Percentiles rank a stretch among this genome's conserved stretches.
Conservation (phyloP, 1,140 invertebrate species). For the Drosophila watanabei region DNA sequence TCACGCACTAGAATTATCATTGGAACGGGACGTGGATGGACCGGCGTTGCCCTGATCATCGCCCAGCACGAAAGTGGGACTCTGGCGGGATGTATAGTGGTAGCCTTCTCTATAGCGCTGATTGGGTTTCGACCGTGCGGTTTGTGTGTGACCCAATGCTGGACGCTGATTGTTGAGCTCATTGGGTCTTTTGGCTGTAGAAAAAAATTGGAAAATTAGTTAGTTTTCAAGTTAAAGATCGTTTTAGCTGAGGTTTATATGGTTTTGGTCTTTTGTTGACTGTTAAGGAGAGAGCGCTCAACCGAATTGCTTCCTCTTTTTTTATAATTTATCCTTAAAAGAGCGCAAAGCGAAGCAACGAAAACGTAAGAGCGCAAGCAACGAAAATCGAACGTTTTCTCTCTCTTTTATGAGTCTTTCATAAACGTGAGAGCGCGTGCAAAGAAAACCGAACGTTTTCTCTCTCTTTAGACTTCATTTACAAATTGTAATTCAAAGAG, state of each 20-base stretch:
- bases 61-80: constrained; percentile 85
- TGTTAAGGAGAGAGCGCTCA: not conserved
- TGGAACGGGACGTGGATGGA: constrained; percentile 86
- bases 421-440: no score
- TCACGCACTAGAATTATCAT: constrained; percentile 86
- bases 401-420: no score
- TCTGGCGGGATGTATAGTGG: constrained; percentile 86
- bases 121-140: constrained; percentile 84
- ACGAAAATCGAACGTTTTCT: no score
- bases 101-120: constrained; percentile 85
- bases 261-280: not conserved
- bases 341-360: no score
- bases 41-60: constrained; percentile 79
- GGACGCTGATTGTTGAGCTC: constrained; percentile 85
- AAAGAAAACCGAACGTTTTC: no score
- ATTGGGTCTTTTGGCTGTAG: constrained; percentile 85
- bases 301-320: no score
- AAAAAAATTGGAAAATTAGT: not conserved
- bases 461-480: no score
- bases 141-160: constrained; percentile 85
- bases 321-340: no score
- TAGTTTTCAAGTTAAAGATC: not conserved
- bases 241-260: not conserved
- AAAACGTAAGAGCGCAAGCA: no score
- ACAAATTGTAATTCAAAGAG: not conserved